Conservation (phyloP, 2,888 invertebrate genomes). For the Xanthia togata region DNA sequence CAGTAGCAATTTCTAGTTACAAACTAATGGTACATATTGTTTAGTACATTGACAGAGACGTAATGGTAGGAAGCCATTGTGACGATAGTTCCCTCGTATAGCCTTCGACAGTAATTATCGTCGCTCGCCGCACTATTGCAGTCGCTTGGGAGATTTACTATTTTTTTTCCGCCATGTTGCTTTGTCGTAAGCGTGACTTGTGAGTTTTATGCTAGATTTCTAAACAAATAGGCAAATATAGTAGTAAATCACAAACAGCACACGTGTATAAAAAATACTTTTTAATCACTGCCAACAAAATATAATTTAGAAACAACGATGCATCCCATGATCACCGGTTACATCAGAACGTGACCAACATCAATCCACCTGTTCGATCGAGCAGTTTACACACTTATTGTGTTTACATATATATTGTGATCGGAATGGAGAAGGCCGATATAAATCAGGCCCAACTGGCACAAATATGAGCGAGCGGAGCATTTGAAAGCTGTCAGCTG, state of each 20-base stretch:
- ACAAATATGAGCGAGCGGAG: slow-evolving; percentile 66
- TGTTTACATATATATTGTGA: slow-evolving; percentile 40
- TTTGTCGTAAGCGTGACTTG: slow-evolving; percentile 38
- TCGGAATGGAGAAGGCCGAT: slow-evolving; percentile 56
- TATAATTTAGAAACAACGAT: slow-evolving; percentile 15
- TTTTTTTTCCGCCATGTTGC: slow-evolving; percentile 60
- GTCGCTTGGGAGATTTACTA: slow-evolving; percentile 66
- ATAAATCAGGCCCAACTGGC: slow-evolving; percentile 62
- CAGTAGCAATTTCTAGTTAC: slow-evolving; percentile 37
- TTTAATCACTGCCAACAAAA: slow-evolving; percentile 5
- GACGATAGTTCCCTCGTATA: slow-evolving; percentile 77
- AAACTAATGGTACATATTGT: slow-evolving; percentile 48
- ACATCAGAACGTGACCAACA: slow-evolving; percentile 42
- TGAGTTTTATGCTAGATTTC: slow-evolving; percentile 33
- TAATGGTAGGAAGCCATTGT: slow-evolving; percentile 80
- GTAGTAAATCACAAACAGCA: not conserved
- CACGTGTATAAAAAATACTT: not conserved
- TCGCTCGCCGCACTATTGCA: slow-evolving; percentile 68
- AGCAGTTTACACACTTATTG: slow-evolving; percentile 38
- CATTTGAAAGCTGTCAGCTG: slow-evolving; percentile 77
- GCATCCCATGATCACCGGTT: not conserved
- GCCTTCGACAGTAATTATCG: slow-evolving; percentile 80
- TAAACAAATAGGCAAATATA: slow-evolving; percentile 16
- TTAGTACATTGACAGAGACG: slow-evolving; percentile 65
- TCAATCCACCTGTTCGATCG: slow-evolving; percentile 53